Evolutionary conservation across 2,113 vertebrate species (phyloP).

Genomic region (Cyphomyrus discorhynchus): DNA sequence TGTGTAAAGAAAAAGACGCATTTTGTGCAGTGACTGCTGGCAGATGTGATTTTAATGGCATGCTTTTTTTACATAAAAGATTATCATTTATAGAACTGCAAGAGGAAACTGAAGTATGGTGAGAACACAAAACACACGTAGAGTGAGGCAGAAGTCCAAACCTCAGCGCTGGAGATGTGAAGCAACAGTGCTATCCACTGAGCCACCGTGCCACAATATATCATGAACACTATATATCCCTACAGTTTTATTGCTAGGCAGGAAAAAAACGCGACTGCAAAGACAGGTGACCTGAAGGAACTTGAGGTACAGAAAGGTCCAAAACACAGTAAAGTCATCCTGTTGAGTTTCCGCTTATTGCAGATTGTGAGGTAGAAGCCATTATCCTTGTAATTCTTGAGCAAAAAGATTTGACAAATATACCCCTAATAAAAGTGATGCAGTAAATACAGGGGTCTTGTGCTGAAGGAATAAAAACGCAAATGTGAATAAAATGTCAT

Average conservation of each 20-base stretch:
- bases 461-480: not conserved
- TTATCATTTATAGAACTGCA: not conserved
- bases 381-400: not conserved
- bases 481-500: not conserved
- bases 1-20: not conserved
- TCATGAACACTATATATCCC: not conserved
- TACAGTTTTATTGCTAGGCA: too few relatives aligned
- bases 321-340: not conserved
- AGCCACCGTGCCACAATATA: not conserved
- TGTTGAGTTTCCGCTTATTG: not conserved
- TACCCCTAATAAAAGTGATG: not conserved
- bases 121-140: not conserved
- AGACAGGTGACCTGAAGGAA: too few relatives aligned
- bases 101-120: not conserved
- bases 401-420: not conserved
- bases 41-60: not conserved
- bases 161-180: not conserved
- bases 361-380: not conserved
- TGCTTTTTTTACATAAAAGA: not conserved
- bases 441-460: not conserved
- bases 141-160: not conserved
- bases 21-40: not conserved
- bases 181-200: too few relatives aligned
- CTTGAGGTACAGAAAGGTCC: not conserved
- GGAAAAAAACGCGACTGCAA: too few relatives aligned